Percentiles rank a stretch among this genome's conserved stretches.
Conservation (phyloP, 1,140 invertebrate genomes). For the Drosophila mojavensis region DNA sequence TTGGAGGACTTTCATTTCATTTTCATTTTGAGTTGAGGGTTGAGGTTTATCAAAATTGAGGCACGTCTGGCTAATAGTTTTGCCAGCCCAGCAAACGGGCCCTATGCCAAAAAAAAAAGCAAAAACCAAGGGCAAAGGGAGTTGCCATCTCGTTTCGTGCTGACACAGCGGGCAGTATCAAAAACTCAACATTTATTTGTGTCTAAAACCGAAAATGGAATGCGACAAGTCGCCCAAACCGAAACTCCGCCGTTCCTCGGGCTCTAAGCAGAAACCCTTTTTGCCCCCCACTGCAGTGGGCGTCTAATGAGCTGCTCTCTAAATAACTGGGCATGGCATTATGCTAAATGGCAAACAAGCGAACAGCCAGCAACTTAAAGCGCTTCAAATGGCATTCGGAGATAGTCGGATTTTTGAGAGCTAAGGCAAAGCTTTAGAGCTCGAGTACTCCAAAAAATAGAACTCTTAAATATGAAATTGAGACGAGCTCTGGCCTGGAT, state of each 20-base stretch:
- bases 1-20: conserved; percentile 64
- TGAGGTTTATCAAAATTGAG: conserved; percentile 58
- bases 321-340: conserved; percentile 51
- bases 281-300: not conserved
- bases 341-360: conserved; percentile 36
- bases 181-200: conserved; percentile 67
- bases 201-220: conserved; percentile 63
- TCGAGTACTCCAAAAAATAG: not conserved
- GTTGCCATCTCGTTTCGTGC: conserved; percentile 59
- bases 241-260: not conserved
- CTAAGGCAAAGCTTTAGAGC: not conserved
- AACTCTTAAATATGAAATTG: not conserved
- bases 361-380: conserved; percentile 20
- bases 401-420: not conserved
- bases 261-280: conserved; percentile 38
- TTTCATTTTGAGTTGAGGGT: conserved; percentile 27
- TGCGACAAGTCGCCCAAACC: conserved; percentile 39
- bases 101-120: not conserved
- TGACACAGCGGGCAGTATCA: conserved; percentile 60
- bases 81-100: conserved; percentile 33
- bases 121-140: not conserved
- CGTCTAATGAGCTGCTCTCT: conserved; percentile 61
- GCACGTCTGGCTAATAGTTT: conserved; percentile 61
- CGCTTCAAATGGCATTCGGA: not conserved
- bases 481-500: not conserved